Base-by-base conservation (phyloP, 2,888 invertebrate species). In the Sympetrum striolatum region DNA sequence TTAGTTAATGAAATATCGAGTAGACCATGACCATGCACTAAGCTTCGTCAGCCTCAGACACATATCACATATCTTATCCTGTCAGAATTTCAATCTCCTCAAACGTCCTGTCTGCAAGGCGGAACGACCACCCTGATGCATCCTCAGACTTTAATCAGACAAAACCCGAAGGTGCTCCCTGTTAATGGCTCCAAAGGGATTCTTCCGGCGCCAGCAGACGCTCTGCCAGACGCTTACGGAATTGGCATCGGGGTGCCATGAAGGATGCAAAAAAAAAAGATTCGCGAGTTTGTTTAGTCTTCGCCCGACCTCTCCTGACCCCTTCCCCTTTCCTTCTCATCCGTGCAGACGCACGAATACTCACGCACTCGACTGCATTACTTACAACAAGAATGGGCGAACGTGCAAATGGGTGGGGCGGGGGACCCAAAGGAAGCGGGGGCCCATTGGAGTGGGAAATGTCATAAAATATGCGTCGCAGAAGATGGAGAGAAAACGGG, bases 241-340 rank as follows among this genome's bases (percentile, higher is more conserved):
- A 39, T 37, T n/a, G 80, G 39, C 37, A 18, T 35, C 18, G 15
- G 18, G 35, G 80, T 12, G 80, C 5, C 31, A 80, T 44, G 37
- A 15, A 37, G 37, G 14, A 1, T 35, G 80, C 39, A 22, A 44
- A 37, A 37, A 80, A 35, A 3, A 31, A 22, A 37, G 64, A 86
- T 64, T 60, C 31, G 60, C 37, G 18, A 60, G 37, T 86, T 86
- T 86, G 86, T 86, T 86, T 86, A 86, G 86, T 86, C 86, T 86
- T 53, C 86, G 82, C 6, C n/a, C 86, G 58, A 35, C 58, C 31
- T 39, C 64, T 37, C 60, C n/a, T 60, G 53, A 31, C 81, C 39
- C 25, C 81, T n/a, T 14, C 80, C 80, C 4, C 81, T 39, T 6
- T 39, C 80, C 80, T 37, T 22, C 82, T 1, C 60, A 25, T 35